phyloP scores from a whole-genome alignment of 2,797 vertebrate genomes.

The Bufotes viridis region DNA sequence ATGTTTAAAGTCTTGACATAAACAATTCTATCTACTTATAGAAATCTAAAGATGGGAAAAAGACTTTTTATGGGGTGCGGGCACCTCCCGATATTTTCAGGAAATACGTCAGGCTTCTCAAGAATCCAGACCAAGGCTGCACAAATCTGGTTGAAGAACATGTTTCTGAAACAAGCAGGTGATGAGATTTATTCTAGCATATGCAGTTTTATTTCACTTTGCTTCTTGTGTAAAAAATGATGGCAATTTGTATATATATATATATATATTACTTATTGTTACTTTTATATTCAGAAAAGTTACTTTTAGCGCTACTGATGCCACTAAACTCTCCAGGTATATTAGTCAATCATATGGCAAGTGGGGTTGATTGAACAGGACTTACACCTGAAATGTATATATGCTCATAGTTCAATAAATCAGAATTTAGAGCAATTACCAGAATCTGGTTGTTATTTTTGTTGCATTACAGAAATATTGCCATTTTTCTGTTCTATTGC shows the following conservation, averaged over 20 bases:
- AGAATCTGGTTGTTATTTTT: too few relatives aligned
- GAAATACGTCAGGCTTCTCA: conserved; percentile 82
- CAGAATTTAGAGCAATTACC: too few relatives aligned
- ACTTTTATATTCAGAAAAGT: not conserved
- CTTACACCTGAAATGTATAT: not conserved
- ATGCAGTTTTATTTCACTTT: not conserved
- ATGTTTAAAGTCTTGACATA: not conserved
- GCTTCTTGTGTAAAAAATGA: not conserved
- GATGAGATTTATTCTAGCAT: not conserved
- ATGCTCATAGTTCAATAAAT: too few relatives aligned
- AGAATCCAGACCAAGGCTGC: conserved; percentile 61
- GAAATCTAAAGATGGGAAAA: conserved; percentile 70
- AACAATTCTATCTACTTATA: conserved; percentile 51
- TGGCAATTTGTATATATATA: not conserved
- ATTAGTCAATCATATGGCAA: not conserved
- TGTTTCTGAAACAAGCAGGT: conserved; percentile 64
- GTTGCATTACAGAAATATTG: too few relatives aligned
- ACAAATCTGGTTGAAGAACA: rapidly evolving
- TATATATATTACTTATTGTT: not conserved
- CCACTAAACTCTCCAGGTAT: not conserved
- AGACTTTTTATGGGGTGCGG: conserved; percentile 84
- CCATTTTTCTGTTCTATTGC: too few relatives aligned
- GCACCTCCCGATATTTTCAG: conserved; percentile 78
- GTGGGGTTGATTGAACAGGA: not conserved
- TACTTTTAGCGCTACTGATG: not conserved